phyloP scores from a whole-genome alignment of 2,113 vertebrate genomes.

The Climacteris rufus region DNA sequence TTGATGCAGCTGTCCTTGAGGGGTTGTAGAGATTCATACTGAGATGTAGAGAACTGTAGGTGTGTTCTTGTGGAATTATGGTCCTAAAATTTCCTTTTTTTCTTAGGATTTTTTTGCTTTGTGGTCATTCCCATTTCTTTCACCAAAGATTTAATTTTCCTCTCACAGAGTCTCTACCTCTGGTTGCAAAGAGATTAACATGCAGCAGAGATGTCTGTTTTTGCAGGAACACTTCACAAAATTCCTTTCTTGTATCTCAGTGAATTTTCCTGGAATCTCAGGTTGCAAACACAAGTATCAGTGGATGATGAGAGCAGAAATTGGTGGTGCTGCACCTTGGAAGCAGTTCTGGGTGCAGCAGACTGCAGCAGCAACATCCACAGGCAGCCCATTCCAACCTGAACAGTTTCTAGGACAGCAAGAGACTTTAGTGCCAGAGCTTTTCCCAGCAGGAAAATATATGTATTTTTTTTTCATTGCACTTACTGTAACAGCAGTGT shows the following conservation, averaged over 20 bases:
- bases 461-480: background rate
- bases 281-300: accelerated
- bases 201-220: background rate
- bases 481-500: background rate
- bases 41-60: background rate
- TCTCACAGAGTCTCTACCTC: background rate
- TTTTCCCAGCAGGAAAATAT: background rate
- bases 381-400: background rate
- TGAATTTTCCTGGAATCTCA: background rate
- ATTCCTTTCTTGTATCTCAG: background rate
- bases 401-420: background rate
- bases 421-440: background rate
- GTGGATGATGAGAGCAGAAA: background rate
- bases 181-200: background rate
- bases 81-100: background rate
- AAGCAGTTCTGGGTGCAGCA: background rate
- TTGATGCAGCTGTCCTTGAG: background rate
- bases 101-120: background rate
- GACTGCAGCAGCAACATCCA: background rate
- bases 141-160: slow-evolving; percentile 15
- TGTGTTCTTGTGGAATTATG: background rate
- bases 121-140: background rate
- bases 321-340: background rate
- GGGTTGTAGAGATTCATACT: background rate
- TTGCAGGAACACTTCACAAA: background rate